A percentile compares a stretch with the other conserved stretches of the same genome.
phyloP scores from a whole-genome alignment of 2,113 vertebrate genomes.

The Alaudala cheleensis region DNA sequence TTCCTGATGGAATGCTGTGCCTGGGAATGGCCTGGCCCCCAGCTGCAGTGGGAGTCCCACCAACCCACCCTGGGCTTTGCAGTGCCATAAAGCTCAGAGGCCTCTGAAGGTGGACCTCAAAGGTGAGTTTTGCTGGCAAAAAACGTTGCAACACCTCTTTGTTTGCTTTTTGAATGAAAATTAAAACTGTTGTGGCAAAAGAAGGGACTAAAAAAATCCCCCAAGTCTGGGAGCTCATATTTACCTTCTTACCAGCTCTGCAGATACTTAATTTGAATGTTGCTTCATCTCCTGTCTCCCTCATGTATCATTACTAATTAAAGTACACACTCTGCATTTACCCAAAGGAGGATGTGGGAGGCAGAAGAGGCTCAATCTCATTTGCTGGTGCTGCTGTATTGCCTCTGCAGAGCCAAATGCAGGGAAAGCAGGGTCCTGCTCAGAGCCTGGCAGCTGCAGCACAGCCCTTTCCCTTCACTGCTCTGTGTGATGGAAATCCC shows the following conservation, averaged over 20 bases:
- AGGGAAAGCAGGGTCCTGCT: not conserved
- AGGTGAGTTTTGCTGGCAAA: not conserved
- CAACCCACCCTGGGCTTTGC: not conserved
- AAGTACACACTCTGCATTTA: conserved; percentile 31
- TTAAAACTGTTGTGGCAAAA: not conserved
- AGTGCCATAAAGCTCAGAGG: not conserved
- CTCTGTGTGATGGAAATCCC: not conserved
- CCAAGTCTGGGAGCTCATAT: not conserved
- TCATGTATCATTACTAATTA: conserved; percentile 51
- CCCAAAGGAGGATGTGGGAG: conserved; percentile 1
- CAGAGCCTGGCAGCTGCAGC: not conserved
- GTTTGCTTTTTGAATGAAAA: conserved; percentile 5
- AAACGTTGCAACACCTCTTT: not conserved
- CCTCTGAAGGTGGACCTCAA: not conserved
- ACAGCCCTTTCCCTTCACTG: not conserved
- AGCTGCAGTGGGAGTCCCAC: not conserved
- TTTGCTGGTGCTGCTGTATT: not conserved
- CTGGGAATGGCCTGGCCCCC: too few relatives aligned
- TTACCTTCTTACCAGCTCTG: conserved; percentile 29
- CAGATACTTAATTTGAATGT: conserved; percentile 45
- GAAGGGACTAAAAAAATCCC: not conserved
- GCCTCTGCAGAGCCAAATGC: not conserved
- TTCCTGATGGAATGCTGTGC: not conserved
- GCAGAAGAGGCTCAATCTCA: conserved; percentile 9
- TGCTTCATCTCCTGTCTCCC: conserved; percentile 31